Evolutionary conservation across 1,140 invertebrate genomes (phyloP).

Genomic region (Tetragonula clypearis): DNA sequence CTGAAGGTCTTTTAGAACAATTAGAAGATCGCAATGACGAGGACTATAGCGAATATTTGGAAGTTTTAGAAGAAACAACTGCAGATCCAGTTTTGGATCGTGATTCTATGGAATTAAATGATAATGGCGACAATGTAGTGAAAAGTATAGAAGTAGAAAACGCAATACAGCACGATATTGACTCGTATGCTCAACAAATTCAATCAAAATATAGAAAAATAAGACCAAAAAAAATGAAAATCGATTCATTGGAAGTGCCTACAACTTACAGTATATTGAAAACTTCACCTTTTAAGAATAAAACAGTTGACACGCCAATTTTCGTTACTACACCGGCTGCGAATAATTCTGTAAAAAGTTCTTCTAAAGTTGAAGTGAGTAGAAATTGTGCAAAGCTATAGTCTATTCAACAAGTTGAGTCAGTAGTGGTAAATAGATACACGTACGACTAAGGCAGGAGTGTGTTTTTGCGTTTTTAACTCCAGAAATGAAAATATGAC

Average conservation of each 20-base stretch:
- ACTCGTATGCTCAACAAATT: conserved; percentile 71
- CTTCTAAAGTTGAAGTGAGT: conserved; percentile 13
- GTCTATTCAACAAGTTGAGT: no score
- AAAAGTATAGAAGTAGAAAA: conserved; percentile 15
- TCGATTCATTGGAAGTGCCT: background rate
- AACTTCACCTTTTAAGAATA: conserved; percentile 18
- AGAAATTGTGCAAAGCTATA: background rate
- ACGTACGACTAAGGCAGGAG: no score
- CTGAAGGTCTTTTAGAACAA: conserved; percentile 76
- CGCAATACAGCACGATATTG: conserved; percentile 53
- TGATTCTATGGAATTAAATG: conserved; percentile 54
- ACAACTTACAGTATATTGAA: conserved; percentile 39
- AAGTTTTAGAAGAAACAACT: conserved; percentile 71
- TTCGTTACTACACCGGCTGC: conserved; percentile 13
- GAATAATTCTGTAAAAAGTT: conserved; percentile 23
- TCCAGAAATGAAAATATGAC: no score
- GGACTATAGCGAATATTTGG: conserved; percentile 78
- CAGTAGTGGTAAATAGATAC: no score
- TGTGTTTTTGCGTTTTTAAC: no score
- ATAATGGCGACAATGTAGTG: conserved; percentile 14
- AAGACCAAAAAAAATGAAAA: conserved; percentile 68
- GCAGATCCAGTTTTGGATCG: conserved; percentile 60
- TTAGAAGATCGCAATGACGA: conserved; percentile 77
- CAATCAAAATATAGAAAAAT: conserved; percentile 77
- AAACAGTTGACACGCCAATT: conserved; percentile 16